Percentiles rank a stretch among this genome's conserved stretches.
These are phyloP conservation scores for Naso thynnoides DNA, from an alignment of 2,797 vertebrate genomes.

Conservation along the genomic window DNA sequence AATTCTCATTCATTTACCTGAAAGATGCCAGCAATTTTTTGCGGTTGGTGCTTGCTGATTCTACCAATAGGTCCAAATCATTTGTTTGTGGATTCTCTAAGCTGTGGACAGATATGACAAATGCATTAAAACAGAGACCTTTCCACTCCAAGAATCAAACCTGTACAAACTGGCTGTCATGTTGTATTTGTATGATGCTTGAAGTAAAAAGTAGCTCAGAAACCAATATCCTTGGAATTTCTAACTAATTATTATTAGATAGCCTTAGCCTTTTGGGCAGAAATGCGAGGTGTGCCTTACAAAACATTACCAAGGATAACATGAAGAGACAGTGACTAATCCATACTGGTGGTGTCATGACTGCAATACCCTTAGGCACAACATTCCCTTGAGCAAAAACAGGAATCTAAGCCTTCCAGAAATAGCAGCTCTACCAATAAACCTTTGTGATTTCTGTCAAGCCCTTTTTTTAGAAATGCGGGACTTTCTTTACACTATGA, in stretches of 20 bases:
- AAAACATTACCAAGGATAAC: constrained; percentile 41
- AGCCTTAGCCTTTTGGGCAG: constrained; percentile 18
- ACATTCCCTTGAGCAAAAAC: constrained; percentile 15
- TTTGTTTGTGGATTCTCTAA: constrained; percentile 47
- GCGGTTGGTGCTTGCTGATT: constrained; percentile 17
- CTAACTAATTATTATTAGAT: constrained; percentile 22
- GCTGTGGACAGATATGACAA: constrained; percentile 63
- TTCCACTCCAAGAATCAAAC: not conserved
- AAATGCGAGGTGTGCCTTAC: constrained; percentile 19
- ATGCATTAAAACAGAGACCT: constrained; percentile 20
- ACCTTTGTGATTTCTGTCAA: constrained; percentile 41
- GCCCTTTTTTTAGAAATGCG: constrained; percentile 31
- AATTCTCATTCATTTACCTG: constrained; percentile 68
- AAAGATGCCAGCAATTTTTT: constrained; percentile 63
- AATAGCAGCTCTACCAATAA: constrained; percentile 62
- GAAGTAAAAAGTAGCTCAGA: constrained; percentile 3
- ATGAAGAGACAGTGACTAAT: constrained; percentile 48
- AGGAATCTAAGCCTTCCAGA: constrained; percentile 55
- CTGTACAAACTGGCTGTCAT: not conserved
- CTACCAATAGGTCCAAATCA: not conserved
- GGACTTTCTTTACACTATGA: constrained; percentile 5
- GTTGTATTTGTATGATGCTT: not conserved
- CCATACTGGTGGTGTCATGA: constrained; percentile 35
- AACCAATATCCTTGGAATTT: constrained; percentile 7
- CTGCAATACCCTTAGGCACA: constrained; percentile 27